Conservation (phyloP, 2,888 invertebrate species). For the Tetragonula carbonaria region DNA sequence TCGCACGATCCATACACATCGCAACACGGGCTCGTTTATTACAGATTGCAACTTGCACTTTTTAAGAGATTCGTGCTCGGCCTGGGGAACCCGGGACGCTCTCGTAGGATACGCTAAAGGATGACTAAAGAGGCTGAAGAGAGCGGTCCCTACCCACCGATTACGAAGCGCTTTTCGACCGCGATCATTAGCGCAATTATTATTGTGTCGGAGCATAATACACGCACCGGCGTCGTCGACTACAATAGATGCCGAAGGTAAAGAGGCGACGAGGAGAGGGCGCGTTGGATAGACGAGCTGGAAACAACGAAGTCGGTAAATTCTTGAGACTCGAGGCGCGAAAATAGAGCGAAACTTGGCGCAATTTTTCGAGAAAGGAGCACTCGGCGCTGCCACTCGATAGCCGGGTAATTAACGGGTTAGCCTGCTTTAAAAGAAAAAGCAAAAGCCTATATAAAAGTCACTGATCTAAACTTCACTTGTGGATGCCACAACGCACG, state of each 20-base stretch:
- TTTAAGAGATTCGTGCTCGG: conserved; percentile 24
- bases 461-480: conserved; percentile 7
- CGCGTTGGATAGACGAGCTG: conserved; percentile 38
- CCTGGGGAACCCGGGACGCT: conserved; percentile 38
- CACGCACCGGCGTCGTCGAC: conserved; percentile 73
- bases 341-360: conserved; percentile 49
- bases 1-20: neutral
- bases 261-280: conserved; percentile 61
- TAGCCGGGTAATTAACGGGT: conserved; percentile 17
- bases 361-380: neutral
- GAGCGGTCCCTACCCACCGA: conserved; percentile 66
- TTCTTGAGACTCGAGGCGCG: conserved; percentile 35
- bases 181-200: conserved; percentile 83
- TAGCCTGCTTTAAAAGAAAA: neutral
- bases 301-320: conserved; percentile 49
- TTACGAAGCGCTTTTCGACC: conserved; percentile 79
- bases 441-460: neutral
- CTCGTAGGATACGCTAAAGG: conserved; percentile 52
- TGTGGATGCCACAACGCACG: neutral
- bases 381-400: neutral
- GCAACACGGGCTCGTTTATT: conserved; percentile 27
- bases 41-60: conserved; percentile 56
- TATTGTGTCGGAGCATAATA: conserved; percentile 79
- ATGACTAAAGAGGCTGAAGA: conserved; percentile 59
- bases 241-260: conserved; percentile 74